Percentiles rank a stretch among this genome's conserved stretches.
phyloP scores from a whole-genome alignment of 2,797 vertebrate species.

The Dicrostonyx torquatus region DNA sequence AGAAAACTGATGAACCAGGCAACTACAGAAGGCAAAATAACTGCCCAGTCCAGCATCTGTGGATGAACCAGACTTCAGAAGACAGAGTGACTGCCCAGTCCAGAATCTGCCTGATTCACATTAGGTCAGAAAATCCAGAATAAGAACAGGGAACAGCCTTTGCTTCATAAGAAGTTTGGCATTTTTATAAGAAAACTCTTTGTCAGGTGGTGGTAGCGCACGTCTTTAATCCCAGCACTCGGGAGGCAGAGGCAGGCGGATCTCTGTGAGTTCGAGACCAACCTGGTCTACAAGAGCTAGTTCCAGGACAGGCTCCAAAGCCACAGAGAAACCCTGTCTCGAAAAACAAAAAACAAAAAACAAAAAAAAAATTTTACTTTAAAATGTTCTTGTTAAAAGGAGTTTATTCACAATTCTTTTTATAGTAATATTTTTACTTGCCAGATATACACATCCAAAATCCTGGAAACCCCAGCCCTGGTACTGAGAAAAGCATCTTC shows the following conservation, averaged over 20 bases:
- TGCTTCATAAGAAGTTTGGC: background rate
- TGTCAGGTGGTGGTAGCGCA: too few relatives aligned
- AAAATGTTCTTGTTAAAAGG: background rate
- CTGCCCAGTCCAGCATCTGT: background rate
- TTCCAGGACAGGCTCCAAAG: too few relatives aligned
- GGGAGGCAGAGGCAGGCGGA: too few relatives aligned
- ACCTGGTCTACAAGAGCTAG: too few relatives aligned
- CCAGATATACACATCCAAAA: background rate
- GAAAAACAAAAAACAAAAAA: too few relatives aligned
- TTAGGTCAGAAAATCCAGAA: constrained; percentile 14
- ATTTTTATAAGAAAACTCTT: background rate
- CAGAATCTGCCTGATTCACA: constrained; percentile 13
- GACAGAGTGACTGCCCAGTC: rapidly evolving
- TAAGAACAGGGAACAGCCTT: background rate
- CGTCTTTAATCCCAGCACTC: too few relatives aligned
- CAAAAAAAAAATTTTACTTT: too few relatives aligned
- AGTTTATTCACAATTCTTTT: constrained; percentile 8
- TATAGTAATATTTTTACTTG: background rate
- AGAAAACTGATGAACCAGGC: background rate
- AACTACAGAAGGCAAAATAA: background rate
- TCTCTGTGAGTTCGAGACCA: too few relatives aligned
- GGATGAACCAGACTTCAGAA: background rate
- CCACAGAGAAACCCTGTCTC: too few relatives aligned
- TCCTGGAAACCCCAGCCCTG: background rate
- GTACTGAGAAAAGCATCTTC: background rate